phyloP scores from a whole-genome alignment of 2,888 invertebrate species.

The Quadroppia sp. region DNA sequence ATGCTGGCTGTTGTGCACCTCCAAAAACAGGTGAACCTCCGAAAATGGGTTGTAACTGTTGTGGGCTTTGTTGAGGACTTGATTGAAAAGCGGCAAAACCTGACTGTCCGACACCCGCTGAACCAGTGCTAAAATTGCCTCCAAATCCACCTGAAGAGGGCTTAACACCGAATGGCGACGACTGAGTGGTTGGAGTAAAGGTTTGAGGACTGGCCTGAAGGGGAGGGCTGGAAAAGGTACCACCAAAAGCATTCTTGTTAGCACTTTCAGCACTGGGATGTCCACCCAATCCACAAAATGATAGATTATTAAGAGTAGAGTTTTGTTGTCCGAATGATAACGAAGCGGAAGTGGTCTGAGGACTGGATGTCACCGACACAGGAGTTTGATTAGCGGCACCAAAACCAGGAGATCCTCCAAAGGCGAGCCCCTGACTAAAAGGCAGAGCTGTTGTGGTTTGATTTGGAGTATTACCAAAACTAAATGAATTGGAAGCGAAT shows the following conservation, averaged over 20 bases:
- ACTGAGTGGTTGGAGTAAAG: neutral
- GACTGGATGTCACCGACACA: neutral
- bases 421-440: neutral
- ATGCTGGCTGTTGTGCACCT: slow-evolving; percentile 29
- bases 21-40: slow-evolving; percentile 31
- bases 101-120: neutral
- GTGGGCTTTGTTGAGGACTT: slow-evolving; percentile 13
- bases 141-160: neutral
- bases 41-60: slow-evolving; percentile 3
- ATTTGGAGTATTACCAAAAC: slow-evolving; percentile 11
- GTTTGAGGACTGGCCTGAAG: neutral
- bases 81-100: slow-evolving; percentile 16
- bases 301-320: neutral
- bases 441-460: slow-evolving; percentile 1
- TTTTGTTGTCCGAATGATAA: neutral
- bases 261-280: slow-evolving; percentile 45
- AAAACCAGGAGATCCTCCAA: slow-evolving; percentile 13
- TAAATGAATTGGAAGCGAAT: slow-evolving; percentile 15
- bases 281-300: slow-evolving; percentile 43
- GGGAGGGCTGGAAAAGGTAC: neutral
- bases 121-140: neutral
- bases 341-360: neutral
- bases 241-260: slow-evolving; percentile 45
- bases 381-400: neutral
- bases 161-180: slow-evolving; percentile 1